phyloP scores from a whole-genome alignment of 2,113 vertebrate species.

The Cercopithecus mona region DNA sequence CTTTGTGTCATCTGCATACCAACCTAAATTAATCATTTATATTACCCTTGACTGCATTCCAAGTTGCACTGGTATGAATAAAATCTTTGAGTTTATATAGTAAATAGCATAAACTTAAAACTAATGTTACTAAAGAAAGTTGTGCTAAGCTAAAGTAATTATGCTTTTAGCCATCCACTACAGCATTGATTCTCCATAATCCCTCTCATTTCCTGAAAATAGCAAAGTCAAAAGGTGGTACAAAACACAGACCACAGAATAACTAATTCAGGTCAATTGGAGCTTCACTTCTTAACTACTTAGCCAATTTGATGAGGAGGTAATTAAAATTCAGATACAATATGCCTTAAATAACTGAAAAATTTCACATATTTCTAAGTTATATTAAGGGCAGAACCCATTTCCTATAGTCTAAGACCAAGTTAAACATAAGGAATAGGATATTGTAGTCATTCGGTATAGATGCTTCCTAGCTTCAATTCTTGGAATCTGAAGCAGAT shows the following conservation, averaged over 20 bases:
- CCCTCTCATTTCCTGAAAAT: constrained; percentile 64
- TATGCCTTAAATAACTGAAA: not conserved
- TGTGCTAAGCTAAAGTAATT: constrained; percentile 44
- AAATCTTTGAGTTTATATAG: not conserved
- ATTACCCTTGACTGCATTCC: not conserved
- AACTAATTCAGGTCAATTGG: constrained; percentile 44
- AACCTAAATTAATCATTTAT: constrained; percentile 36
- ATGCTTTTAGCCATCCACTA: constrained; percentile 26
- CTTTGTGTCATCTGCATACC: not conserved
- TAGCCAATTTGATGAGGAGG: not conserved
- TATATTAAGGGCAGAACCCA: not conserved
- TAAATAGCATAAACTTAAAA: constrained; percentile 26
- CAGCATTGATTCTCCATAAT: constrained; percentile 58
- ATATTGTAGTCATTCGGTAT: not conserved
- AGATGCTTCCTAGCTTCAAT: not conserved
- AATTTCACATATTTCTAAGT: not conserved
- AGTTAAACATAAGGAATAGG: not conserved
- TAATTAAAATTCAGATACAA: not conserved
- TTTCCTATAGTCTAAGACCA: not conserved
- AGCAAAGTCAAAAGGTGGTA: constrained; percentile 4
- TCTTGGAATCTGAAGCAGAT: not conserved
- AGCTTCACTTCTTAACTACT: constrained; percentile 36
- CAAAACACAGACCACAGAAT: constrained; percentile 51
- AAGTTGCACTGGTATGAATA: constrained; percentile 33
- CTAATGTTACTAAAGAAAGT: constrained; percentile 35